Base-by-base conservation (phyloP, 2,113 vertebrate genomes). In the Prionailurus bengalensis region DNA sequence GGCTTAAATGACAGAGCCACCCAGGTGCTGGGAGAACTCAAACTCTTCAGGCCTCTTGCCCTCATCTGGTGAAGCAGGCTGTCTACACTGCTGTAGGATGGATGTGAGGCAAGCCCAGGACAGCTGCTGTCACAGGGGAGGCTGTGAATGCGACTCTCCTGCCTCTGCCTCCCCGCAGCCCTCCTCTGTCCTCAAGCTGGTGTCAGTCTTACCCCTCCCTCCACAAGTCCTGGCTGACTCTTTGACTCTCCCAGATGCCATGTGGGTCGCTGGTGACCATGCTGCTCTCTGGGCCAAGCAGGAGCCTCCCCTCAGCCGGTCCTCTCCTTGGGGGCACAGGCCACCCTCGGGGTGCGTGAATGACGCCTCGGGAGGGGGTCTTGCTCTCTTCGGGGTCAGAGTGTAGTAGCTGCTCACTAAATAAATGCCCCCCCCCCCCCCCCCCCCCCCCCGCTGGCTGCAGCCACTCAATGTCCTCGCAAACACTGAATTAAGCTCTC, bases 31-130 rank as follows among this genome's bases (percentile, higher is more conserved):
- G 45, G 45, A 58, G 29, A 3, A 21, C 19, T n/a, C 8, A 39
- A 15, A 4, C n/a, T 27, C 27, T 76, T 29, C 2, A 6, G 8
- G 10, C 11, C 36, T 81, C 65, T 51, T 39, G 4, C 36, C 70
- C 58, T 29, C 31, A 1, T 74, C 17, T 48, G 45, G 61, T 4
- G 74, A 29, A 51, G 13, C 10, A 39, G 58, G 68, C 3, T 5
- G 4, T 5, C 3, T 8, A 13, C 11, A 8, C 23, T 13, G 0
- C 2, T 5, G 21, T 21, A 2, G 29, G 31, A 5, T 15, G 4
- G 1, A 1, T 36, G 58, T 58, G 93, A 42, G 58, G 31, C 58
- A 51, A 48, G 58, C 10, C n/a, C n/a, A 10, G 42, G 25, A 10
- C 39, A 9, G 27, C 9, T 31, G 5, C 17, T 23, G 2, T 4